Conservation (phyloP, 2,113 vertebrate species). For the Anser cygnoides region DNA sequence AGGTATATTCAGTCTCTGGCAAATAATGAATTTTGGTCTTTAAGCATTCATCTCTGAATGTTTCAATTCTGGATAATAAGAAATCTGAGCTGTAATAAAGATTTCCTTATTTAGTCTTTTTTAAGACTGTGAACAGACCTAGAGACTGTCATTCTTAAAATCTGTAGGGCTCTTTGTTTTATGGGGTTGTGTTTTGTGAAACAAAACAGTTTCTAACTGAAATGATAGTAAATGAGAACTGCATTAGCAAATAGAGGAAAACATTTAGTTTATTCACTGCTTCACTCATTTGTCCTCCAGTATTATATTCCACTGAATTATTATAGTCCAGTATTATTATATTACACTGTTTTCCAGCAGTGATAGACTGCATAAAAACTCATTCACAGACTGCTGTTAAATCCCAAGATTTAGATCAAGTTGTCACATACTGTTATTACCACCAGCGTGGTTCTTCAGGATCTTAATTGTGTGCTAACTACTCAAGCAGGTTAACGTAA, state of each 20-base stretch:
- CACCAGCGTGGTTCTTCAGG: constrained; percentile 3
- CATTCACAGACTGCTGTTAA: background rate
- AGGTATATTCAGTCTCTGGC: background rate
- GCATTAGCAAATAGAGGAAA: background rate
- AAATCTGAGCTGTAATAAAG: background rate
- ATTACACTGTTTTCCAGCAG: background rate
- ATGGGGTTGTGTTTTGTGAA: background rate
- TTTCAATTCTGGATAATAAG: background rate
- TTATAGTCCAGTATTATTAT: background rate
- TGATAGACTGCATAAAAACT: background rate
- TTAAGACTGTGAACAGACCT: background rate
- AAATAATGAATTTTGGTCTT: background rate
- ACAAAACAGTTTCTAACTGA: background rate
- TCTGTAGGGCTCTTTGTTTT: background rate
- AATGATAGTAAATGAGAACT: background rate
- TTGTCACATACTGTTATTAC: constrained; percentile 14
- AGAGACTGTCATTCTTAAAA: background rate
- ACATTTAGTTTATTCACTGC: background rate
- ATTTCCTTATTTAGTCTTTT: background rate
- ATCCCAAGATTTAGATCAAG: constrained; percentile 48
- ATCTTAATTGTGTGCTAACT: constrained; percentile 61
- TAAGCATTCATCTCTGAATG: background rate
- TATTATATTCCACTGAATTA: too few species aligned
- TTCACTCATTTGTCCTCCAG: background rate
- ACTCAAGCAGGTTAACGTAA: constrained; percentile 38